Percentiles rank a stretch among this genome's conserved stretches.
phyloP scores from a whole-genome alignment of 2,797 vertebrate species.

The Argentina silus region DNA sequence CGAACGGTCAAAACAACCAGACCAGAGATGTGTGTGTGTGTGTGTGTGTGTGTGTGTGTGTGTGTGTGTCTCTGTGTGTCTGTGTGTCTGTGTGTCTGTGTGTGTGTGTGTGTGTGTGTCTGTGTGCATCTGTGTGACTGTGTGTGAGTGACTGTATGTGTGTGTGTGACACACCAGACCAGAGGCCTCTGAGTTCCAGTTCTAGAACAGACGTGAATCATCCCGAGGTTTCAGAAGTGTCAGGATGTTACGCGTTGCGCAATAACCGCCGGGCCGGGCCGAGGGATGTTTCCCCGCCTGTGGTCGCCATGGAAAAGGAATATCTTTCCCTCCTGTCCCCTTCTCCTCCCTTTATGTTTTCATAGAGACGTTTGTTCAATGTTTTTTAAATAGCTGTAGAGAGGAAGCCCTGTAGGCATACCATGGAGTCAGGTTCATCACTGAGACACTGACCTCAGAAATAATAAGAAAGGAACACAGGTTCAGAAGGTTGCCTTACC shows the following conservation, averaged over 20 bases:
- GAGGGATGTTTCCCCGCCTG: slow-evolving; percentile 50
- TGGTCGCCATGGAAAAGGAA: slow-evolving; percentile 53
- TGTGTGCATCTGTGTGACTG: no score
- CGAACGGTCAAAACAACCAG: no score
- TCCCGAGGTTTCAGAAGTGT: slow-evolving; percentile 60
- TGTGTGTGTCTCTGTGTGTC: no score
- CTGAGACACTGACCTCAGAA: slow-evolving; percentile 10
- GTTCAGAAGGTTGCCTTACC: background rate
- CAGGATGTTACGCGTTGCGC: slow-evolving; percentile 61
- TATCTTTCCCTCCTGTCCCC: slow-evolving; percentile 35
- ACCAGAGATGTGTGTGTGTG: no score
- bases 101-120: no score
- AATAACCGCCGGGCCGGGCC: slow-evolving; percentile 47
- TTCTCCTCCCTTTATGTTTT: slow-evolving; percentile 40
- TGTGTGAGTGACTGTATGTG: no score
- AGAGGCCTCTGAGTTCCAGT: slow-evolving; percentile 16
- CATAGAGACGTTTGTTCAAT: slow-evolving; percentile 40
- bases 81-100: no score
- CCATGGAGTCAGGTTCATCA: slow-evolving; percentile 26
- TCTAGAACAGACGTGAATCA: slow-evolving; percentile 67
- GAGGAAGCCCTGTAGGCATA: background rate
- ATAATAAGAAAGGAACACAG: slow-evolving; percentile 38
- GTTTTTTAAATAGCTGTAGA: slow-evolving; percentile 39
- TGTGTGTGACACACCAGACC: no score
- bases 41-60: no score